Conservation (phyloP, 2,113 vertebrate genomes). For the Chunga burmeisteri region DNA sequence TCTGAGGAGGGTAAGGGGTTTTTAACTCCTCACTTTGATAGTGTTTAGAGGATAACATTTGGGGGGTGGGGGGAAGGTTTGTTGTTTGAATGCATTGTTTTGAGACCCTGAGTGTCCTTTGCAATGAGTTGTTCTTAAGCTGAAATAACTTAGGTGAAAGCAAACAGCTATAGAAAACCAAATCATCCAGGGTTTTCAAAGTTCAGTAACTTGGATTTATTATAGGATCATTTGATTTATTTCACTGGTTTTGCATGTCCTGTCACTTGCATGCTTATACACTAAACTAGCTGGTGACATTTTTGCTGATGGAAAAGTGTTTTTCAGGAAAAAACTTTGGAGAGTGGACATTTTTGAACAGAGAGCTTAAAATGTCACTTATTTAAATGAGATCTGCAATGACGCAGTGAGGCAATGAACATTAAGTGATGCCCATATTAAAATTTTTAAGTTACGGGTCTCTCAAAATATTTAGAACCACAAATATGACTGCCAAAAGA, state of each 20-base stretch:
- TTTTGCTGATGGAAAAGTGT: neutral
- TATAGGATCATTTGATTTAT: neutral
- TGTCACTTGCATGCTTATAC: neutral
- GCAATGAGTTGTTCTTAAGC: neutral
- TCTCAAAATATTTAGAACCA: neutral
- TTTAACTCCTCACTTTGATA: slow-evolving; percentile 13
- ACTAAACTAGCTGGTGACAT: neutral
- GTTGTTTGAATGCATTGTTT: neutral
- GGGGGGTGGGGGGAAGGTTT: neutral
- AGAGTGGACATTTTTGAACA: neutral
- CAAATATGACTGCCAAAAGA: neutral
- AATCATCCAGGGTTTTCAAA: neutral
- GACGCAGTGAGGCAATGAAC: neutral
- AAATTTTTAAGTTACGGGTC: neutral
- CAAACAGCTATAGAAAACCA: neutral
- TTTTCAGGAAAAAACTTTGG: neutral
- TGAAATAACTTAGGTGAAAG: neutral
- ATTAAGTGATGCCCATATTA: neutral
- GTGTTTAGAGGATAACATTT: neutral
- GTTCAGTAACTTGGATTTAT: neutral
- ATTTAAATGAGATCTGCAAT: neutral
- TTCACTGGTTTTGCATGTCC: neutral
- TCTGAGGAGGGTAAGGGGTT: slow-evolving; percentile 71
- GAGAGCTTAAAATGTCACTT: neutral
- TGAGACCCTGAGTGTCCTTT: neutral